Base-by-base conservation (phyloP, 1,140 invertebrate genomes). In the Drosophila murphyi region DNA sequence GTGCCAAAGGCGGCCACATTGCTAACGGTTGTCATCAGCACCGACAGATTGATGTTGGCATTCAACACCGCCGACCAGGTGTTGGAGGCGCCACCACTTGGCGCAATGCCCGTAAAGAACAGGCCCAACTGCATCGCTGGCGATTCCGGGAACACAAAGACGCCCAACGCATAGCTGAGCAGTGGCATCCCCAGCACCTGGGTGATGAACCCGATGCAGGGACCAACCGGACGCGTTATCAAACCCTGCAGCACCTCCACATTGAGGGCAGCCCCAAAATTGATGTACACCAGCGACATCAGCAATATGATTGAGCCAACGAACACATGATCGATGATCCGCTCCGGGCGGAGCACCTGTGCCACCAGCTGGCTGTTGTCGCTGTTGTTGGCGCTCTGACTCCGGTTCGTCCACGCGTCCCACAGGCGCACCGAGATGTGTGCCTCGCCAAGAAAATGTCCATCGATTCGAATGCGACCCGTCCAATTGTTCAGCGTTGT, bases 11-110 rank as follows among this genome's bases (percentile, higher is more conserved):
- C 95, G 28, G 95, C 94, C n/a, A 98, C 81, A 20, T 96, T 98
- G 68, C 97, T 97, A 55, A 99, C 94, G 29, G 97, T 96, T 0
- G 98, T 99, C 97, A 99, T 98, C 4, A 97, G 96, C 59, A 99
- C 95, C 1, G 97, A 98, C 4, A 99, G 94, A 93, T 97, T 96
- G 0, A 98, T 93, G 93, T 98, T 98, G 4, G 97, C 98, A 37
- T 95, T 96, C 0, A 99, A 92, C 35, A 98, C 94, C 67, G 97
- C 95, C 1, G 97, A 97, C 97, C 98, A 99, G 78, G 98, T 97
- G 92, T 99, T 99, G n/a, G 97, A 98, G 7, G 97, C 97, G 2
- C 97, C 98, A 1, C 98, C 98, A 35, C 96, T 97, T 10, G 98
- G 98, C 63, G 96, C 95, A 52, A 97, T 96, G 1, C 97, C 98